Evolutionary conservation across 2,797 vertebrate genomes (phyloP), one percentile per base, ranked within the genome.

Genomic region (Dendrocincla tyrannina): DNA sequence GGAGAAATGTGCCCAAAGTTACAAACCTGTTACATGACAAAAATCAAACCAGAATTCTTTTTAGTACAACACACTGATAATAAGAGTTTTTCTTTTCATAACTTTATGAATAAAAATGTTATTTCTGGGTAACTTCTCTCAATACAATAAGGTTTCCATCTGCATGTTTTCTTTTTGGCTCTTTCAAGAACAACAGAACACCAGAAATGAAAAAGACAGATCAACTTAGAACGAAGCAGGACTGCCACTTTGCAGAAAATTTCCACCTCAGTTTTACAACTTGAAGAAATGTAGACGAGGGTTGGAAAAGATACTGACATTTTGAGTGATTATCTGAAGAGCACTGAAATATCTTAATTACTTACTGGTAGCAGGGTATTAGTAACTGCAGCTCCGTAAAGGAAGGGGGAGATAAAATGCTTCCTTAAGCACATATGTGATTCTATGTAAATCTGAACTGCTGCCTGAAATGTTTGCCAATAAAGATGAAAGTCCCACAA

Each of bases 401-500:
- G 96, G 64, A 96, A 95, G 67, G 49, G 93, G 92, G 95, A 96
- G 94, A 93, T 94, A 91, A 96, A 97, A 94, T 46, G 80, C 97
- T 97, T 97, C 96, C 96, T 96, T 96, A 95, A 98, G 98, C 97
- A 98, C 98, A 98, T 98, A 98, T 98, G 98, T 97, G 97, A 97
- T 33, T 93, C 96, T 97, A 97, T 97, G 97, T 96, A 92, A 97
- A 96, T 96, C 97, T 97, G 98, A 98, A 98, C 96, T 97, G 98
- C 96, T 98, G 97, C 97, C 97, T 97, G 96, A 97, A 97, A 97
- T 98, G 97, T 98, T 97, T 98, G 98, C 98, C 98, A 97, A 97
- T 97, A 98, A 98, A 97, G 96, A 97, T 92, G 95, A 97, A 97
- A 97, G 97, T 98, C 97, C 62, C 95, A 72, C 96, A 92, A 97